Percentiles rank a stretch among this genome's conserved stretches.
Evolutionary conservation across 1,140 invertebrate genomes (phyloP).

Genomic region (Paraescarpia echinospica): DNA sequence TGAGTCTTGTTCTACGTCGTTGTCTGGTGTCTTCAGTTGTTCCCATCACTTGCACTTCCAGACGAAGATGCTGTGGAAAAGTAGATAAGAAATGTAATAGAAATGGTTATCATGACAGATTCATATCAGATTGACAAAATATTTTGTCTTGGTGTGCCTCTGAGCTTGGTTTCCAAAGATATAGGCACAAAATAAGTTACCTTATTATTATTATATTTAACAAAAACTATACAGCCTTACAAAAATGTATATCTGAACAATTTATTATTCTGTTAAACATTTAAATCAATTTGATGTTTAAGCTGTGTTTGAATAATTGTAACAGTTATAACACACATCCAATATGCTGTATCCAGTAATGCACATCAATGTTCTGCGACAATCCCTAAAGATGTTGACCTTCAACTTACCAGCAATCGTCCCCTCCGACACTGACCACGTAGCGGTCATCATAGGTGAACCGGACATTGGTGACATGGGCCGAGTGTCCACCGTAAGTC

Average conservation of each 20-base stretch:
- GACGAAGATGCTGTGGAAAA: slow-evolving; percentile 48
- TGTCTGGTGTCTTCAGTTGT: not conserved
- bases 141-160: no score
- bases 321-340: no score
- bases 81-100: slow-evolving; percentile 19
- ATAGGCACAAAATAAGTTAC: not conserved
- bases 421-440: slow-evolving; percentile 54
- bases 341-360: no score
- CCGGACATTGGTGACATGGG: slow-evolving; percentile 56
- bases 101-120: not conserved
- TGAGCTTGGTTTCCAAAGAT: no score
- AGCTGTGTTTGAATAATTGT: no score
- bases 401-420: slow-evolving; percentile 52
- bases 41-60: slow-evolving; percentile 46
- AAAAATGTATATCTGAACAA: no score
- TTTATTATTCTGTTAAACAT: no score
- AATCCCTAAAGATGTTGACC: not conserved
- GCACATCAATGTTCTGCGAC: no score
- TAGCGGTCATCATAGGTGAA: slow-evolving; percentile 52
- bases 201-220: no score
- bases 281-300: no score
- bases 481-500: slow-evolving; percentile 53
- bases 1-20: not conserved
- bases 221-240: no score
- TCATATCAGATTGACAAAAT: not conserved